Percentiles rank a stretch among this genome's conserved stretches.
Evolutionary conservation across 2,888 invertebrate genomes (phyloP).

Genomic region (Halocaridina rubra): DNA sequence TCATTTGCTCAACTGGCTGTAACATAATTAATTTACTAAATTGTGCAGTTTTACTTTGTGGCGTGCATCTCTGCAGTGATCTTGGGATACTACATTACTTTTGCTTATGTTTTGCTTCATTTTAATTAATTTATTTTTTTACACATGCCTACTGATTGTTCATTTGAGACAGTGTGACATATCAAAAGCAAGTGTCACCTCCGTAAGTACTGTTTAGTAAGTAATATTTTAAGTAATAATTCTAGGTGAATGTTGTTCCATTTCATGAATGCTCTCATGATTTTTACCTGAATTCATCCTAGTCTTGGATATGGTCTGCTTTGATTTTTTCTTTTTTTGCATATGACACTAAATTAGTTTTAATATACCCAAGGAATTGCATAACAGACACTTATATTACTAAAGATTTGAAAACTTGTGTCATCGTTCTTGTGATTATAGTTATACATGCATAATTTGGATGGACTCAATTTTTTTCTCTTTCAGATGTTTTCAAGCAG

Average conservation of each 20-base stretch:
- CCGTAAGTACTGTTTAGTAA: conserved; percentile 36
- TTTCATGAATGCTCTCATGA: conserved; percentile 24
- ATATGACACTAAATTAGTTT: conserved; percentile 45
- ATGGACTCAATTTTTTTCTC: not conserved
- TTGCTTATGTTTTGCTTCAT: not conserved
- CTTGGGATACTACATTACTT: conserved; percentile 1
- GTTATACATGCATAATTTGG: not conserved
- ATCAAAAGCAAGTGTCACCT: conserved; percentile 6
- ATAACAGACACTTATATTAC: conserved; percentile 49
- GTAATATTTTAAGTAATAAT: not conserved
- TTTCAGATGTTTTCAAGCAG: conserved; percentile 58
- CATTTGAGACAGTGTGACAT: conserved; percentile 10
- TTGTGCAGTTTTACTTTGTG: conserved; percentile 10
- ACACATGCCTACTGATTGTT: conserved; percentile 10
- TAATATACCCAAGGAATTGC: conserved; percentile 35
- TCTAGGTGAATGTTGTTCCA: conserved; percentile 40
- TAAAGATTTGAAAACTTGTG: conserved; percentile 20
- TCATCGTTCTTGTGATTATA: not conserved
- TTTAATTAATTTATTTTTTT: conserved; percentile 18
- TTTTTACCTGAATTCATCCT: conserved; percentile 32
- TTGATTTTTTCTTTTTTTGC: not conserved
- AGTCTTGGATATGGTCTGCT: conserved; percentile 9
- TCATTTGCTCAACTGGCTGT: conserved; percentile 27
- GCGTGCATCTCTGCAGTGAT: not conserved
- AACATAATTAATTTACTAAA: conserved; percentile 41